Evolutionary conservation across 2,797 vertebrate species (phyloP), one percentile per base, ranked within the genome.

Genomic region (Menidia menidia): DNA sequence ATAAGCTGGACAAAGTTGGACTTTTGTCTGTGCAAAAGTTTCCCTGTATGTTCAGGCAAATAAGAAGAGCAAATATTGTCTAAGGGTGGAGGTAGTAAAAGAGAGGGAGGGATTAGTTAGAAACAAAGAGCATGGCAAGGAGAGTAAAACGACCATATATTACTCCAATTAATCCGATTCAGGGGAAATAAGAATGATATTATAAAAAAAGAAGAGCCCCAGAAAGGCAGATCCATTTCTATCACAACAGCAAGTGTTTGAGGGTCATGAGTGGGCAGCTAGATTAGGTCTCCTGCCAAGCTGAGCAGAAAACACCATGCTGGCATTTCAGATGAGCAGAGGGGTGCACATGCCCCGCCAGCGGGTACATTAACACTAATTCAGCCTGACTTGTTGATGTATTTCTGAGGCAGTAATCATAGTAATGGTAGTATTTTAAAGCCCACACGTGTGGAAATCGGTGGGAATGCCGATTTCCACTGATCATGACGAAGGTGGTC

Each of bases 141-240:
- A 86, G 82, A 73, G 77, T 62, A 75, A 80, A 81, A 90, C 90
- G 92, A 84, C 90, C 80, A 83, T 74, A 82, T 77, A 89, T 89
- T 92, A 89, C 73, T 85, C 75, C 87, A 90, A 90, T 93, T 90
- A 92, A 92, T 92, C 85, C 82, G 88, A 89, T 89, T 89, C 74
- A 25, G 75, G 42, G 25, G 8, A 77, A 50, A 83, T 56, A 33
- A 31, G 7, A 33, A 53, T 7, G 53, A 19, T 7, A 5, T 45
- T 7, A 5, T 45, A 32, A 61, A 62, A 55, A 47, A 16, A 62
- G 4, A 9, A 50, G 61, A 69, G 86, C 73, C 83, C 57, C 71
- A 78, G 81, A 80, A 83, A 78, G 25, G 67, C 71, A 71, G 78
- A 86, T 80, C 72, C 70, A 84, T 88, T 90, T 87, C 73, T 63